Evolutionary conservation across 2,888 invertebrate species (phyloP).

Genomic region (Pollenia amentaria): DNA sequence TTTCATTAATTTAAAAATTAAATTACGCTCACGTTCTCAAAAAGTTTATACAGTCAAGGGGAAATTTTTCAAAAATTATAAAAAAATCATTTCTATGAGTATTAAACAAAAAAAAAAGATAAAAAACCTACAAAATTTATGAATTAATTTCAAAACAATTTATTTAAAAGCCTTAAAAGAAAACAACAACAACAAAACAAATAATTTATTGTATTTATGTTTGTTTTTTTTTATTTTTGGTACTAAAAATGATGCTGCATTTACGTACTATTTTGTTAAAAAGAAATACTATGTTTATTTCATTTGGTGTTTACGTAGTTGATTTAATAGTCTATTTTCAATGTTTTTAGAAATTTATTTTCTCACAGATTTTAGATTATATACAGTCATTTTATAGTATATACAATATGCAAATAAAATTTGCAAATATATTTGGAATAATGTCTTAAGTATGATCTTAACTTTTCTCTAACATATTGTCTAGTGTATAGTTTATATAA

Average conservation of each 20-base stretch:
- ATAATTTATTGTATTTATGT: too few relatives aligned
- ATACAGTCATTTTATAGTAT: too few relatives aligned
- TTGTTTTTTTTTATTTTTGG: not conserved
- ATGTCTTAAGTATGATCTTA: too few relatives aligned
- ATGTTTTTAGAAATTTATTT: too few relatives aligned
- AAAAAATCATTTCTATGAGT: not conserved
- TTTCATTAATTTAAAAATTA: constrained; percentile 5
- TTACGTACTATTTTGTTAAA: not conserved
- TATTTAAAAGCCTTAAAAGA: not conserved
- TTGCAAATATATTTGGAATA: too few relatives aligned
- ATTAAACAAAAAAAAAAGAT: not conserved
- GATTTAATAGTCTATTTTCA: too few relatives aligned
- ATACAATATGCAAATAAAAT: too few relatives aligned
- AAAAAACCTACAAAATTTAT: not conserved
- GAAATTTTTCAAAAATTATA: not conserved
- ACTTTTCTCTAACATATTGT: too few relatives aligned
- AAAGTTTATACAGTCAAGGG: constrained; percentile 1
- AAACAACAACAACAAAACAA: not conserved
- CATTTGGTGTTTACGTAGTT: too few relatives aligned
- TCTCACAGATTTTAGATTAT: too few relatives aligned
- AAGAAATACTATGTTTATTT: not conserved
- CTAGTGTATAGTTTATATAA: too few relatives aligned
- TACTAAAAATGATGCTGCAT: not conserved
- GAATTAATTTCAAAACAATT: not conserved
- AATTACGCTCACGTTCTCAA: constrained; percentile 10